These are phyloP conservation scores for Zosterops japonicus DNA, from an alignment of 2,113 vertebrate genomes.

Conservation along the genomic window DNA sequence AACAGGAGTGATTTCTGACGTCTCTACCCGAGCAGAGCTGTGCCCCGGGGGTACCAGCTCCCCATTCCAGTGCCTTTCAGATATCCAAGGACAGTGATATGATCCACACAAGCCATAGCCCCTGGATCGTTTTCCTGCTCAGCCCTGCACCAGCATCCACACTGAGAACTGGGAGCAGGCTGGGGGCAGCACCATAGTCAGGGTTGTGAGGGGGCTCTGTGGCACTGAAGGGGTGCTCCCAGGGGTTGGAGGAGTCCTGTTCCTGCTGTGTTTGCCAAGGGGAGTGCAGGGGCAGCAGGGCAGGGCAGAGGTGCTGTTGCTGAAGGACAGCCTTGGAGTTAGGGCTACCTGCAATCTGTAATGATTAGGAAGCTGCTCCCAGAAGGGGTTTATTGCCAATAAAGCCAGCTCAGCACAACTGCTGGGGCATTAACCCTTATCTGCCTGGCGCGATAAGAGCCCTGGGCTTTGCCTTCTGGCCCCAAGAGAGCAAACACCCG, in stretches of 20 bases:
- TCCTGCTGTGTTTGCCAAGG: background rate
- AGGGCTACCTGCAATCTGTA: constrained; percentile 17
- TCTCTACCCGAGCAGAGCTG: background rate
- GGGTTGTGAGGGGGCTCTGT: background rate
- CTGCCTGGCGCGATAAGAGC: background rate
- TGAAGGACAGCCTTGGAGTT: constrained; percentile 1
- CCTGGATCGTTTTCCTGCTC: accelerated
- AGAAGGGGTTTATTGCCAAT: constrained; percentile 4
- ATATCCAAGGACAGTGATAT: background rate
- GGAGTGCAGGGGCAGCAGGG: background rate
- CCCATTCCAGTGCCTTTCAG: accelerated
- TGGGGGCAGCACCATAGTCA: background rate
- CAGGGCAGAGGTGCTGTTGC: constrained; percentile 11
- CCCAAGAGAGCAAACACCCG: background rate
- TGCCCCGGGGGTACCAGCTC: background rate
- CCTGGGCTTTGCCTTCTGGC: background rate
- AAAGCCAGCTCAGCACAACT: constrained; percentile 40
- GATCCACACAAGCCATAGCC: background rate
- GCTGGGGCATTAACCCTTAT: constrained; percentile 29
- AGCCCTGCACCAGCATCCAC: background rate
- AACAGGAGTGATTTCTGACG: background rate
- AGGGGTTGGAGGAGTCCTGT: no score
- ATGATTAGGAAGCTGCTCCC: constrained; percentile 33
- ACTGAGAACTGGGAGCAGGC: background rate
- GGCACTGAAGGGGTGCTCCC: background rate